Conservation (phyloP, 2,797 vertebrate genomes). For the Sylvilagus floridanus region DNA sequence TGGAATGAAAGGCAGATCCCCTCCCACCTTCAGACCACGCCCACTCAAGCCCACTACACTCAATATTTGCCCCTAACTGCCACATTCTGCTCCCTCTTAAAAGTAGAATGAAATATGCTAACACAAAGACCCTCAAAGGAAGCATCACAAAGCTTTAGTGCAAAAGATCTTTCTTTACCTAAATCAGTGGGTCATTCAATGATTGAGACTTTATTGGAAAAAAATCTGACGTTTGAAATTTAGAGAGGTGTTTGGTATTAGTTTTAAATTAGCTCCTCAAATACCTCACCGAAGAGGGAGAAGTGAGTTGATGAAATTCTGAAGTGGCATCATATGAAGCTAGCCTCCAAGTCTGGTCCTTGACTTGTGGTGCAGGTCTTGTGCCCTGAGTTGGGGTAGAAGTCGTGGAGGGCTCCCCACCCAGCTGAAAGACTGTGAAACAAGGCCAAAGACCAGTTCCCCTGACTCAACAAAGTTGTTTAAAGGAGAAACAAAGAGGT, state of each 20-base stretch:
- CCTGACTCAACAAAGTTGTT: background rate
- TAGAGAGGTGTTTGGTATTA: background rate
- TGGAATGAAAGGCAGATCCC: background rate
- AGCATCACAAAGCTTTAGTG: background rate
- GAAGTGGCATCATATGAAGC: background rate
- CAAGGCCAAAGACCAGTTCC: background rate
- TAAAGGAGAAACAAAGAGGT: background rate
- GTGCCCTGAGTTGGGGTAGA: background rate
- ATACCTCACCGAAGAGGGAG: slow-evolving; percentile 5
- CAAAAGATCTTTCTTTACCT: background rate
- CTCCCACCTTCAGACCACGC: background rate
- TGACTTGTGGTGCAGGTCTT: background rate
- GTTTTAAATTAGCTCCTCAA: slow-evolving; percentile 31
- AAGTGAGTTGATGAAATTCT: slow-evolving; percentile 50
- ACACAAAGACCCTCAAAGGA: background rate
- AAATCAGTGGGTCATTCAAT: background rate
- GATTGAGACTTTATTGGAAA: slow-evolving; percentile 32
- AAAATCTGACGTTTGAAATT: slow-evolving; percentile 57
- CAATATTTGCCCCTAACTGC: background rate
- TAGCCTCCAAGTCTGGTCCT: background rate
- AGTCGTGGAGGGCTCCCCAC: background rate
- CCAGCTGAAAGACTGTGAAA: background rate
- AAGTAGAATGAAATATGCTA: background rate
- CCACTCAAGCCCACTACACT: background rate
- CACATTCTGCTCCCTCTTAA: background rate